Evolutionary conservation across 1,140 invertebrate genomes (phyloP).

Genomic region (Plectus sambesii): DNA sequence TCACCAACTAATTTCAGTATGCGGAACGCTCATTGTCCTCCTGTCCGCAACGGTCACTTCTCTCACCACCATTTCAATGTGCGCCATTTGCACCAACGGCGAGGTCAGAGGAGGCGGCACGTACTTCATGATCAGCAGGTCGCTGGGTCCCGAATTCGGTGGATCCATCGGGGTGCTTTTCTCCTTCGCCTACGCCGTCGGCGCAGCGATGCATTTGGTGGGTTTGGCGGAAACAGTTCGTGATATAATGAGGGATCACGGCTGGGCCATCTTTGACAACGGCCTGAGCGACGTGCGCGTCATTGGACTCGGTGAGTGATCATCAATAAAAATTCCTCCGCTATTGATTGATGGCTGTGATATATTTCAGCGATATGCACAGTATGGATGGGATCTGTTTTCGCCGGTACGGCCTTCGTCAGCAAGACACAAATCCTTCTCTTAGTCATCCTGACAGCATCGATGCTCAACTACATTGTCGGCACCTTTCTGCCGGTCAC

Average conservation of each 20-base stretch:
- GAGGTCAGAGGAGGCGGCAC: conserved; percentile 86
- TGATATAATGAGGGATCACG: conserved; percentile 44
- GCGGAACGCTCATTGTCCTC: conserved; percentile 59
- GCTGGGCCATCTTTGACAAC: conserved; percentile 45
- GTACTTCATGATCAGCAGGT: conserved; percentile 53
- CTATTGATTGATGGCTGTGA: too few relatives aligned
- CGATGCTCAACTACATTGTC: conserved; percentile 76
- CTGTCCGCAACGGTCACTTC: conserved; percentile 79
- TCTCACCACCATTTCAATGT: conserved; percentile 85
- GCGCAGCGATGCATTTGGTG: conserved; percentile 93
- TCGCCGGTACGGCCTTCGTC: conserved; percentile 41
- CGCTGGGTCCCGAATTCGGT: conserved; percentile 90
- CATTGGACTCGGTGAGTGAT: conserved; percentile 48
- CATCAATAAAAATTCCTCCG: not conserved
- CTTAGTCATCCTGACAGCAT: conserved; percentile 70
- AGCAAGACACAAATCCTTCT: conserved; percentile 63
- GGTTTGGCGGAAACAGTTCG: conserved; percentile 84
- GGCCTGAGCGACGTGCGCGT: conserved; percentile 54
- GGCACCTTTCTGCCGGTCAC: conserved; percentile 73
- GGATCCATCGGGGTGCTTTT: conserved; percentile 93
- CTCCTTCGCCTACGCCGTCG: conserved; percentile 87
- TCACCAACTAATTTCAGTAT: conserved; percentile 27
- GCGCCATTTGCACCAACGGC: conserved; percentile 94
- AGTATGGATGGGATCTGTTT: conserved; percentile 35
- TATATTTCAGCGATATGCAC: conserved; percentile 36